Evolutionary conservation across 2,888 invertebrate genomes (phyloP).

Genomic region (Drosophila maculinotata): DNA sequence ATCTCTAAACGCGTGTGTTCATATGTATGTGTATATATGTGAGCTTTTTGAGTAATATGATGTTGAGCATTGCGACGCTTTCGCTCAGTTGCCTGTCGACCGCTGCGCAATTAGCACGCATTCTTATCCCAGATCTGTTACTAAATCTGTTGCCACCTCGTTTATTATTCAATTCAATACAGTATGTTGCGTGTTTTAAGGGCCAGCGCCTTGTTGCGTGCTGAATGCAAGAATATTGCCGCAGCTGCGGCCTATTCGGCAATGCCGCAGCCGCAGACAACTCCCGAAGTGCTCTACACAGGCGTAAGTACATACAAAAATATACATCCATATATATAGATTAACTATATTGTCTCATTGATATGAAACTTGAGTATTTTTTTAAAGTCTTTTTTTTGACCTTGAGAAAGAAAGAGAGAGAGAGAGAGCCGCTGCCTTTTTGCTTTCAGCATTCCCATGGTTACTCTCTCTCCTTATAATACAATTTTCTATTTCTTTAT

Average conservation of each 20-base stretch:
- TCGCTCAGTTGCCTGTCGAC: conserved; percentile 43
- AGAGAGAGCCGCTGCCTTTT: conserved; percentile 30
- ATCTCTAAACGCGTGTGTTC: conserved; percentile 1
- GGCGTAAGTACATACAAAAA: conserved; percentile 87
- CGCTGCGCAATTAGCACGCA: conserved; percentile 42
- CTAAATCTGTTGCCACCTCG: background rate
- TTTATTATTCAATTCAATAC: conserved; percentile 12
- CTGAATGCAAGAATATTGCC: conserved; percentile 55
- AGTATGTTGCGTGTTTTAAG: conserved; percentile 80
- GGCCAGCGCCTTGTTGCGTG: conserved; percentile 57
- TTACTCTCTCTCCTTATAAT: too few species aligned
- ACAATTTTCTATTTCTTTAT: too few species aligned
- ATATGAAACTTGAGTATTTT: background rate
- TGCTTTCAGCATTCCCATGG: conserved; percentile 7
- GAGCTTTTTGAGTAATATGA: background rate
- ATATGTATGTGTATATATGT: too few species aligned
- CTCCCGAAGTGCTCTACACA: conserved; percentile 91
- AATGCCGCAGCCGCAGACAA: conserved; percentile 88
- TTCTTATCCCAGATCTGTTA: background rate
- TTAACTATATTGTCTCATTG: background rate
- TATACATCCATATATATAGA: background rate
- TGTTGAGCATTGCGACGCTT: conserved; percentile 4
- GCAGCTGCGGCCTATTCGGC: conserved; percentile 85
- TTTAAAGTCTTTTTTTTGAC: too few species aligned
- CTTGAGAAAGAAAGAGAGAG: too few species aligned